Evolutionary conservation across 2,113 vertebrate species (phyloP).

Genomic region (Aptenodytes patagonicus): DNA sequence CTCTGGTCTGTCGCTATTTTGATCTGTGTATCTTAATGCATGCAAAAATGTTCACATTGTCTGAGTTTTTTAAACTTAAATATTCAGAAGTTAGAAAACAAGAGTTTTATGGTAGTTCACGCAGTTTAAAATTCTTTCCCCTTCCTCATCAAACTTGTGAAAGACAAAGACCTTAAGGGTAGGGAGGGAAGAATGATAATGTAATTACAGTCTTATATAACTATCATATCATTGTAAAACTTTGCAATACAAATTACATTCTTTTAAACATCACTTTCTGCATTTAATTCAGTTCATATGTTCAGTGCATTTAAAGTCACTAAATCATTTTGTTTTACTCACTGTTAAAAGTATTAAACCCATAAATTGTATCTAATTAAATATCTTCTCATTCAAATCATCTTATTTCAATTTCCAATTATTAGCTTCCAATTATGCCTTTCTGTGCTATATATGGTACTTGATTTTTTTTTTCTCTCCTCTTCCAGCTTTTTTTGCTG

Average conservation of each 20-base stretch:
- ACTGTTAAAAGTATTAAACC: not conserved
- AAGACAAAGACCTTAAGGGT: conserved; percentile 30
- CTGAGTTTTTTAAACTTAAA: conserved; percentile 23
- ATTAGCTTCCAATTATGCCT: not conserved
- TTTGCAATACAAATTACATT: conserved; percentile 50
- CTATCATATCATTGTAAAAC: conserved; percentile 34
- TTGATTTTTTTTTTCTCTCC: not conserved
- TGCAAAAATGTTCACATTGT: conserved; percentile 26
- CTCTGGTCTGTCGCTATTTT: not conserved
- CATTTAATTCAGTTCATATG: not conserved
- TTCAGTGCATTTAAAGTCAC: not conserved
- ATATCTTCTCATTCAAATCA: not conserved
- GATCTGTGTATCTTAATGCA: conserved; percentile 7
- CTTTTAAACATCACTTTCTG: conserved; percentile 5
- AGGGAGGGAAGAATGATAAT: conserved; percentile 51
- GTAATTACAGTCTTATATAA: conserved; percentile 13
- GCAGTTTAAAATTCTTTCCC: not conserved
- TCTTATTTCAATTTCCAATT: not conserved
- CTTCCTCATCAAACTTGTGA: conserved; percentile 40
- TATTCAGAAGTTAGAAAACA: conserved; percentile 5
- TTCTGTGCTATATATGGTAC: not conserved
- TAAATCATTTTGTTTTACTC: not conserved
- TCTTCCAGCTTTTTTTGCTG: not conserved
- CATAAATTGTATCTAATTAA: not conserved
- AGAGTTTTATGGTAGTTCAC: not conserved